Percentiles rank a stretch among this genome's conserved stretches.
Evolutionary conservation across 1,140 invertebrate species (phyloP).

Genomic region (Scaptomyza graminum): DNA sequence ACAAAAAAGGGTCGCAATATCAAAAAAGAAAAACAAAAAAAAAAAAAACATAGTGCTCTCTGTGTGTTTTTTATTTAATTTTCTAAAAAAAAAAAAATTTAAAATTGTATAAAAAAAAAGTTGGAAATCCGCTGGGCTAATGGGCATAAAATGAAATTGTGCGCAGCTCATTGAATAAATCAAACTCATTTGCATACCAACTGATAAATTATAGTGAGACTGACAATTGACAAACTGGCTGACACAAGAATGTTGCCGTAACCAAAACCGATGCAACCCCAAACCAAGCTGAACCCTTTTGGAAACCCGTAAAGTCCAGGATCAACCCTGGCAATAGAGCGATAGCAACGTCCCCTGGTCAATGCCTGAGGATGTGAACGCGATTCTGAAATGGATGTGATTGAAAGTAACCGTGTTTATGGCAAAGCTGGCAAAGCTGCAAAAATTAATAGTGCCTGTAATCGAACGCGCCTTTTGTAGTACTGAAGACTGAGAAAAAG

Average conservation of each 20-base stretch:
- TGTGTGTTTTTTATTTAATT: not conserved
- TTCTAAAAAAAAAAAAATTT: conserved; percentile 21
- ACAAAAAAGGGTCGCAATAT: conserved; percentile 1
- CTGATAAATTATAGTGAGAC: conserved; percentile 77
- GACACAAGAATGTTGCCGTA: conserved; percentile 8
- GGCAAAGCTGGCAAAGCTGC: conserved; percentile 11
- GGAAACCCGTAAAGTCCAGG: conserved; percentile 5
- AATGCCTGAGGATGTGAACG: conserved; percentile 5
- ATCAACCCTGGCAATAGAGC: not conserved
- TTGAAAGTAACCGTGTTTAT: not conserved
- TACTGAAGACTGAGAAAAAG: too few species aligned
- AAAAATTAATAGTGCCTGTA: conserved; percentile 32
- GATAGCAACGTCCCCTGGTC: conserved; percentile 15
- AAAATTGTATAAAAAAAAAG: conserved; percentile 3
- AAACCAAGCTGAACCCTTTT: conserved; percentile 22
- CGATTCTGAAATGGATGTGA: not conserved
- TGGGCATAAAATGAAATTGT: conserved; percentile 60
- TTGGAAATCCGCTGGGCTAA: conserved; percentile 38
- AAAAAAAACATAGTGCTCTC: too few species aligned
- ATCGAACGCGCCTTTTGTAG: conserved; percentile 23
- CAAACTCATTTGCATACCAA: conserved; percentile 82
- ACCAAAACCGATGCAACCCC: conserved; percentile 56
- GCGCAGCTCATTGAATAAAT: conserved; percentile 82
- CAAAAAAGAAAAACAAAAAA: conserved; percentile 27
- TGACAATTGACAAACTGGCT: conserved; percentile 73